phyloP scores from a whole-genome alignment of 2,888 invertebrate species.

The Drosophila monieri region DNA sequence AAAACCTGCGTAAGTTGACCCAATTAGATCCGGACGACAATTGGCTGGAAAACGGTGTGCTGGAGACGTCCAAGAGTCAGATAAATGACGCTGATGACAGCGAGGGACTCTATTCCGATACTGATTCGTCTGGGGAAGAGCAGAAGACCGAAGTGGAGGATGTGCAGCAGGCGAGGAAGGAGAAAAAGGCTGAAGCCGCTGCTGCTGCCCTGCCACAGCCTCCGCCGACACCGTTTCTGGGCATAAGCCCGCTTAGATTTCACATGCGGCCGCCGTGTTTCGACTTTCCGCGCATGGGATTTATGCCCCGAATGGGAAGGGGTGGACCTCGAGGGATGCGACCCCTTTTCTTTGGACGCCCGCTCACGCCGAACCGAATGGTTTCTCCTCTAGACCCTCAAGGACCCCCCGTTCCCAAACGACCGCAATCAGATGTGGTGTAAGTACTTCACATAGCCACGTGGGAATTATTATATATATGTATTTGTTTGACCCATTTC shows the following conservation, averaged over 20 bases:
- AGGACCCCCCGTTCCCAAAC: conserved; percentile 37
- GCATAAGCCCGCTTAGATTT: conserved; percentile 53
- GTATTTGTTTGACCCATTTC: neutral
- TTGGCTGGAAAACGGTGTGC: conserved; percentile 52
- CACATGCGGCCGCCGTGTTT: conserved; percentile 61
- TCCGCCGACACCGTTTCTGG: conserved; percentile 47
- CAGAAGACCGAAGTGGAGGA: conserved; percentile 53
- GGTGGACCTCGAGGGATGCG: conserved; percentile 66
- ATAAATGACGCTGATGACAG: conserved; percentile 56
- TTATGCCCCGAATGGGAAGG: conserved; percentile 65
- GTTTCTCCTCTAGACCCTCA: conserved; percentile 39
- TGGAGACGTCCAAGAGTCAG: conserved; percentile 30
- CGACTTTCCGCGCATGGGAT: conserved; percentile 60
- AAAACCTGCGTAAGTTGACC: conserved; percentile 66
- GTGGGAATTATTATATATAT: neutral
- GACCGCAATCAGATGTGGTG: conserved; percentile 46
- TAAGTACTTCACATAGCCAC: conserved; percentile 29
- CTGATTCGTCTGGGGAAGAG: conserved; percentile 63
- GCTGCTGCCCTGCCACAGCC: conserved; percentile 53
- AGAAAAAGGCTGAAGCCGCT: conserved; percentile 67
- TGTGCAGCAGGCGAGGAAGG: conserved; percentile 67
- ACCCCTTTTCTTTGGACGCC: conserved; percentile 61
- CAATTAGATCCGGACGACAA: conserved; percentile 60
- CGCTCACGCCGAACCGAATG: conserved; percentile 30
- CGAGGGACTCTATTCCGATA: conserved; percentile 67